Evolutionary conservation across 2,797 vertebrate species (phyloP).

Genomic region (Threskiornis aethiopicus): DNA sequence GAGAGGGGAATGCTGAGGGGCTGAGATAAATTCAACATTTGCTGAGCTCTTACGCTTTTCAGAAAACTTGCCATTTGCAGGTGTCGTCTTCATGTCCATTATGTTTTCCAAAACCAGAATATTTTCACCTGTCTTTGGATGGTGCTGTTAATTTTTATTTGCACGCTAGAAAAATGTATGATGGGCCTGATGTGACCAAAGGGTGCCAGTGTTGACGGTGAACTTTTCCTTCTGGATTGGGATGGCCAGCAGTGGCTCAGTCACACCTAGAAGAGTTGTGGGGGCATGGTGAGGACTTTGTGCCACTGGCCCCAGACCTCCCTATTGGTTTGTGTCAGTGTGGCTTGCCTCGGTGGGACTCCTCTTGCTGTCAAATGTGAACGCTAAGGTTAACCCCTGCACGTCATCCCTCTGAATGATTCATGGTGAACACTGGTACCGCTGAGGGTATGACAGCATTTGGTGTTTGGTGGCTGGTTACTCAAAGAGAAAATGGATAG

Average conservation of each 20-base stretch:
- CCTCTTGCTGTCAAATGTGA: background rate
- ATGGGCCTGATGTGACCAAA: background rate
- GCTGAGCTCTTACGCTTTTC: background rate
- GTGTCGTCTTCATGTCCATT: background rate
- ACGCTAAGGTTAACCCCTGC: background rate
- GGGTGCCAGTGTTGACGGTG: background rate
- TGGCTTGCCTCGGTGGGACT: background rate
- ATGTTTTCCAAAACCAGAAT: background rate
- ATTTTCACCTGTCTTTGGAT: background rate
- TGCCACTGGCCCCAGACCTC: background rate
- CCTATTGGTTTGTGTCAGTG: background rate
- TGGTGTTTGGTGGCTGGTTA: background rate
- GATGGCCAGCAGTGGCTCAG: background rate
- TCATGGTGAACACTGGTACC: fast-evolving
- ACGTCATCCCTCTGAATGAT: background rate
- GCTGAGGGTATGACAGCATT: background rate
- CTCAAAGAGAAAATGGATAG: background rate
- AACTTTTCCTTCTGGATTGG: background rate
- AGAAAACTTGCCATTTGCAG: background rate
- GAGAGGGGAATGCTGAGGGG: background rate
- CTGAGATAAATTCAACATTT: background rate
- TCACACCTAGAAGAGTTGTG: background rate
- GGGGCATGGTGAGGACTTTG: background rate
- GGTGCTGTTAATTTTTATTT: background rate
- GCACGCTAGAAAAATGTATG: background rate